Base-by-base conservation (phyloP, 2,113 vertebrate species). In the Tenebrosternarchus preto region DNA sequence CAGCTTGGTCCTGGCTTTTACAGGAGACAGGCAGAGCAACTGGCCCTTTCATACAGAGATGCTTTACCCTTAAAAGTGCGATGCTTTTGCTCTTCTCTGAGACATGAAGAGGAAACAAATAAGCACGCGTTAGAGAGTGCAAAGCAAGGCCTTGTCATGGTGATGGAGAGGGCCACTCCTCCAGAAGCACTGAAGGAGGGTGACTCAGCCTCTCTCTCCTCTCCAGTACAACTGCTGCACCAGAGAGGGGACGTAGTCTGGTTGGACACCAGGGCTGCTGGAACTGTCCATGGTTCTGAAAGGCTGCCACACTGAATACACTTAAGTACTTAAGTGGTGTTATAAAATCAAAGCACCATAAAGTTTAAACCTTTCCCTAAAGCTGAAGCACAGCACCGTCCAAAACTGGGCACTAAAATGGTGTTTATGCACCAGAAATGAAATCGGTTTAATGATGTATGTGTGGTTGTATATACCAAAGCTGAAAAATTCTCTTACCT, bases 251-350 rank as follows among this genome's bases (percentile, higher is more conserved):
- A 59, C 66, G 39, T 71, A 67, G 20, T 59, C 50, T 67, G 50
- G 25, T 61, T 67, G 79, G 75, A 86, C 76, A 84, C 80, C 16
- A 59, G 60, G n/a, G 31, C 70, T 82, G 50, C 50, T 12, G 68
- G 76, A 81, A 86, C 80, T 92, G 89, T 91, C 89, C 89, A 8
- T 20, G 83, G 91, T 92, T 77, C 92, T 91, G 90, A 90, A 76
- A 76, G 24, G 25, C 63, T 50, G 74, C 64, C 64, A 68, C 64
- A 39, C 12, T 68, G 31, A 68, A 68, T 31, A 68, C 39, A 22
- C 64, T 50, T 78, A 70, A 46, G 66, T 67, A 46, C 17, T 3
- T 43, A 69, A 70, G 57, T 60, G 19, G 55, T 70, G 53, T 12
- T 29, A 55, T 70, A 25, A 78, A 25, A 70, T 43, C 59, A 69